Percentiles rank a stretch among this genome's conserved stretches.
Conservation (phyloP, 2,797 vertebrate genomes). For the Periparus ater region DNA sequence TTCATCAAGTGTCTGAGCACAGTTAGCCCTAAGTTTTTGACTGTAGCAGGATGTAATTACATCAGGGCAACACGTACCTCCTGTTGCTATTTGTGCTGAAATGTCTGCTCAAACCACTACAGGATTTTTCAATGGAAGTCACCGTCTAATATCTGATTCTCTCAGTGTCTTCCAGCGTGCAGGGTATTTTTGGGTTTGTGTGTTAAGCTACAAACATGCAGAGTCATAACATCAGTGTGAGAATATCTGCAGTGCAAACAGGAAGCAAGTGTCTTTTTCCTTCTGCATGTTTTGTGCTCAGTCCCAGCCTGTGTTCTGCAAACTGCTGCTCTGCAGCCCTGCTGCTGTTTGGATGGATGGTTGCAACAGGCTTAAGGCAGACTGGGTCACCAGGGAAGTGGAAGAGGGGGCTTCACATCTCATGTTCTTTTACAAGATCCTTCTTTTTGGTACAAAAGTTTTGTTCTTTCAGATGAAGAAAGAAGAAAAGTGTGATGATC, state of each 20-base stretch:
- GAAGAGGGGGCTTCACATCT: neutral
- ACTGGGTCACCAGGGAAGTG: neutral
- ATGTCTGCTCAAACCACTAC: neutral
- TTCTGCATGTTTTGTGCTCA: neutral
- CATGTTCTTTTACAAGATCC: neutral
- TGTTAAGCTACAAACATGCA: slow-evolving; percentile 20
- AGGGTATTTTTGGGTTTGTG: slow-evolving; percentile 25
- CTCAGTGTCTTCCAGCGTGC: neutral
- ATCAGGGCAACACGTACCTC: neutral
- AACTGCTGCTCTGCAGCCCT: neutral
- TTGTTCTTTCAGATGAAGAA: neutral
- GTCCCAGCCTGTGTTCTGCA: neutral
- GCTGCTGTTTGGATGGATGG: neutral
- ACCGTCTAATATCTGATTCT: neutral
- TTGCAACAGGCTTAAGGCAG: neutral
- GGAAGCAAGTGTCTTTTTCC: neutral
- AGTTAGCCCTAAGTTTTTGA: neutral
- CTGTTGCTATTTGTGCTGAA: slow-evolving; percentile 17
- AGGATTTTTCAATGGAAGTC: slow-evolving; percentile 26
- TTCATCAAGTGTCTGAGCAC: neutral
- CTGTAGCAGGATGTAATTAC: slow-evolving; percentile 38
- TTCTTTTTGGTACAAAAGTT: neutral
- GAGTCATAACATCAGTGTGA: neutral
- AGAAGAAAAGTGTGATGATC: neutral
- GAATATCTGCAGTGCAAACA: neutral